Percentiles rank a stretch among this genome's conserved stretches.
These are phyloP conservation scores for Glossophaga mutica DNA, from an alignment of 2,797 vertebrate genomes.

Conservation along the genomic window DNA sequence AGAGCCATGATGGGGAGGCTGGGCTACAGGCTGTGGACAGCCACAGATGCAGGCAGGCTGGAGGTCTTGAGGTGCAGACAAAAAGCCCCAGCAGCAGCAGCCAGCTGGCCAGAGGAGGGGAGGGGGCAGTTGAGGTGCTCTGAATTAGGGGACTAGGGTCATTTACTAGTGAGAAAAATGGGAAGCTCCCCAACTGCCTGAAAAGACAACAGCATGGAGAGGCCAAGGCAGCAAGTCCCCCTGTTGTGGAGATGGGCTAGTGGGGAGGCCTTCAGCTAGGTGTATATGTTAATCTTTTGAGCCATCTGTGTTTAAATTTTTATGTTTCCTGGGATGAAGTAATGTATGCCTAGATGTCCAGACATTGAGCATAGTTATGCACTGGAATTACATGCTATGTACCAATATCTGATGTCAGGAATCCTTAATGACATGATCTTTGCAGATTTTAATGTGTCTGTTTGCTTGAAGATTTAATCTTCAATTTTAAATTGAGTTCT, in stretches of 20 bases:
- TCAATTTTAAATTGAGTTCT: background rate
- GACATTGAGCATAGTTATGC: background rate
- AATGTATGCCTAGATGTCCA: background rate
- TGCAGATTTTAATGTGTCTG: background rate
- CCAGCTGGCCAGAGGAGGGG: background rate
- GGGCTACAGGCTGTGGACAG: background rate
- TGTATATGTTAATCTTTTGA: background rate
- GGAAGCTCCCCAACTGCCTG: conserved; percentile 61
- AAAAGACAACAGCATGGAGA: conserved; percentile 44
- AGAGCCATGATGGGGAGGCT: background rate
- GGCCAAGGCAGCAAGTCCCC: background rate
- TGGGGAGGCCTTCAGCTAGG: background rate
- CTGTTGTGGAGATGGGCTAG: background rate
- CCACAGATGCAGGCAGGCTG: background rate
- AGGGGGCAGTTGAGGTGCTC: background rate
- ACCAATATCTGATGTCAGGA: background rate
- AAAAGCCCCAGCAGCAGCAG: background rate
- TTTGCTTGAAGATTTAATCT: background rate
- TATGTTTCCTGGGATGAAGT: background rate
- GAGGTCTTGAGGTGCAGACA: background rate
- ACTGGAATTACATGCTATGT: background rate
- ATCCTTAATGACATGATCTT: background rate
- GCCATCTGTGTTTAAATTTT: background rate
- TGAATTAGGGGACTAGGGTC: background rate
- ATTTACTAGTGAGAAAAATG: conserved; percentile 8